Percentiles rank a stretch among this genome's conserved stretches.
These are phyloP conservation scores for Pterocles gutturalis DNA, from an alignment of 2,113 vertebrate genomes.

Conservation along the genomic window DNA sequence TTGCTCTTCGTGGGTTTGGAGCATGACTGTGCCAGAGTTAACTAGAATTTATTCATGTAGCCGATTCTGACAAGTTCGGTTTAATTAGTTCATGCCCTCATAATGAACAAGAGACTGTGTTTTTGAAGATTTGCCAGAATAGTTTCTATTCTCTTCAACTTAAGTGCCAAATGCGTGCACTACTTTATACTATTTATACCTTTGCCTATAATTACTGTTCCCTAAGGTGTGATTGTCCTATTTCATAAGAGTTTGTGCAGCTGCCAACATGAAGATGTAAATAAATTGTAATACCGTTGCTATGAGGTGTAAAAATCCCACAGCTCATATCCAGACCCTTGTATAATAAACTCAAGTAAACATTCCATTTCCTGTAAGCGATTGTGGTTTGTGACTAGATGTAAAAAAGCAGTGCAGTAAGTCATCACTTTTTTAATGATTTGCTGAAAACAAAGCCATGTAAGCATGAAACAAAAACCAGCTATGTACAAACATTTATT, in stretches of 20 bases:
- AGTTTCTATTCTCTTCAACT: slow-evolving; percentile 81
- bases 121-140: slow-evolving; percentile 81
- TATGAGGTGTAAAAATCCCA: slow-evolving; percentile 90
- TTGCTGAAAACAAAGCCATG: slow-evolving; percentile 81
- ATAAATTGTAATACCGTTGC: slow-evolving; percentile 95
- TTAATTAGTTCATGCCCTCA: slow-evolving; percentile 84
- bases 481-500: background rate
- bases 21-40: slow-evolving; percentile 72
- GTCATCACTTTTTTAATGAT: slow-evolving; percentile 80
- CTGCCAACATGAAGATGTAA: slow-evolving; percentile 93
- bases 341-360: slow-evolving; percentile 93
- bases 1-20: slow-evolving; percentile 75
- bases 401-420: slow-evolving; percentile 79
- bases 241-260: slow-evolving; percentile 91
- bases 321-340: slow-evolving; percentile 86
- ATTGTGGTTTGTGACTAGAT: slow-evolving; percentile 89
- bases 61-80: slow-evolving; percentile 79
- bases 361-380: slow-evolving; percentile 92
- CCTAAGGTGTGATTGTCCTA: slow-evolving; percentile 88
- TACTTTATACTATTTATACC: slow-evolving; percentile 88
- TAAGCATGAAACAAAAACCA: slow-evolving; percentile 42
- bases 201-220: slow-evolving; percentile 87
- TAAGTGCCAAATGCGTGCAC: slow-evolving; percentile 80
- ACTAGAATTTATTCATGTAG: slow-evolving; percentile 77
- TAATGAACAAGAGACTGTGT: slow-evolving; percentile 75